Base-by-base conservation (phyloP, 2,113 vertebrate species). In the Pagrus major region DNA sequence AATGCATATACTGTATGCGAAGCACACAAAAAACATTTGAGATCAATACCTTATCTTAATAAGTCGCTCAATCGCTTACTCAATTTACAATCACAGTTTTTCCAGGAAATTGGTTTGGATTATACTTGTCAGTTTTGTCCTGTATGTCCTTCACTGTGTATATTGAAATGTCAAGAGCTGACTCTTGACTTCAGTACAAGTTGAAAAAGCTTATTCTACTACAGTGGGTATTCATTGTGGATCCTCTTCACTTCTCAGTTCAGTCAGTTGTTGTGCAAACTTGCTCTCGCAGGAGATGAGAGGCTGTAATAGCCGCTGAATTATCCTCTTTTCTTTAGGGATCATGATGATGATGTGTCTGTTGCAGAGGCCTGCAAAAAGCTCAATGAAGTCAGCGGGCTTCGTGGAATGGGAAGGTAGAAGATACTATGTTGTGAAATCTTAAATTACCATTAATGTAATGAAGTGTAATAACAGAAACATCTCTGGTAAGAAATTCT, bases 361-460 rank as follows among this genome's bases (percentile, higher is more conserved):
- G 95, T 97, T 35, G 96, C 94, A 0, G 97, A 97, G 33, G 96
- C 97, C 0, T 97, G 97, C 87, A 96, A 96, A 82, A 97, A 97
- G 73, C 96, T 97, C 60, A 97, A 97, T 59, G 96, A 97, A 93
- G 95, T 97, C 87, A 96, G 96, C 11, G 96, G 97, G 63, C 92
- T 97, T 63, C 95, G 96, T 85, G 97, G 97, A 87, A 96, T 97
- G 97, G 93, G 96, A 86, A 96, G 97, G 97, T 97, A 93, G 4
- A 29, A 21, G 7, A 46, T 64, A 59, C 23, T 8, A 6, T 31
- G 2, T 61, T 7, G 1, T 60, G 23, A 27, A 3, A 5, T 66
- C 4, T 27, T 61, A 11, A 31, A 4, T 27, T 61, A 1, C 1
- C 12, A 14, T 27, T 16, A 3, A 47, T 33, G 31, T 39, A 44